Evolutionary conservation across 2,888 invertebrate genomes (phyloP).

Genomic region (Leucophenga maculata): DNA sequence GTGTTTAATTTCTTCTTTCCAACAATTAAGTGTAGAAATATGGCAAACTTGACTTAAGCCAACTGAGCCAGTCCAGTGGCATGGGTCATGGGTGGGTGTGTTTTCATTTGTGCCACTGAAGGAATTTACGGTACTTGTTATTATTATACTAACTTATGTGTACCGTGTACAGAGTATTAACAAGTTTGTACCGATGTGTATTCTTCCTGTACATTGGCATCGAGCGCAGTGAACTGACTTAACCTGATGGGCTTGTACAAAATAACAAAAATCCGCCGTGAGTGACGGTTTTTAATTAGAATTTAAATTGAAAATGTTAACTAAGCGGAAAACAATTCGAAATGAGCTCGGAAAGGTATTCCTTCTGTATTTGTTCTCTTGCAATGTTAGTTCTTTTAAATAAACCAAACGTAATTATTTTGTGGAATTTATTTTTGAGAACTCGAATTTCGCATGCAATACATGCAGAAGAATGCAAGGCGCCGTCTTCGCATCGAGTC

Average conservation of each 20-base stretch:
- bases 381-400: neutral
- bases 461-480: neutral
- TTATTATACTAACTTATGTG: slow-evolving; percentile 8
- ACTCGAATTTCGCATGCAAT: neutral
- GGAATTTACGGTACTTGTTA: slow-evolving; percentile 14
- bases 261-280: neutral
- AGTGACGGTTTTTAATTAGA: slow-evolving; percentile 43
- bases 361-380: neutral
- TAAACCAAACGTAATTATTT: slow-evolving; percentile 10
- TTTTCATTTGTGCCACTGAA: neutral
- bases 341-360: neutral
- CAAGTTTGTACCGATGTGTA: too few relatives aligned
- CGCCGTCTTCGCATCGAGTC: too few relatives aligned
- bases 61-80: neutral
- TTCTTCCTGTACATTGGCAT: neutral
- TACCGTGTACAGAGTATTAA: neutral
- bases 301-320: slow-evolving; percentile 38
- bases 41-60: slow-evolving; percentile 7
- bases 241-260: neutral
- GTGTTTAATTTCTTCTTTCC: slow-evolving; percentile 14
- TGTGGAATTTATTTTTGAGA: neutral
- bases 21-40: slow-evolving; percentile 18
- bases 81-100: neutral
- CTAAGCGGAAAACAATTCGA: slow-evolving; percentile 1
- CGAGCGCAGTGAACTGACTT: slow-evolving; percentile 15